These are phyloP conservation scores for Drosophila aldrichi DNA, from an alignment of 2,888 invertebrate genomes.

Conservation along the genomic window DNA sequence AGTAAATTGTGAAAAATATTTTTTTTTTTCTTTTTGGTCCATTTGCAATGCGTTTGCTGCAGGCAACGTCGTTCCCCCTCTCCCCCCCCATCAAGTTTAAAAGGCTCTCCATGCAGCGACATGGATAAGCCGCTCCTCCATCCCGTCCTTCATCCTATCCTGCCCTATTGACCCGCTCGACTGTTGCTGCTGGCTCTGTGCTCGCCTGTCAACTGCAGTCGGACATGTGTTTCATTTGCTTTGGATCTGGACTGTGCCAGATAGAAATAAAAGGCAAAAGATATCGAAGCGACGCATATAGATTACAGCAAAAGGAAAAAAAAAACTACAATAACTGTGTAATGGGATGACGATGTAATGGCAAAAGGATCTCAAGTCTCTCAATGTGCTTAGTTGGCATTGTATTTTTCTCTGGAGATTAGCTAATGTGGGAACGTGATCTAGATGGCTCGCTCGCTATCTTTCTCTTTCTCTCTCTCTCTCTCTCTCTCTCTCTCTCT, in stretches of 20 bases:
- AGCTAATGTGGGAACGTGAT: not conserved
- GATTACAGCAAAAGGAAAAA: not conserved
- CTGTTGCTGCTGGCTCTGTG: slow-evolving; percentile 7
- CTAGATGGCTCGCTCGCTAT: no score
- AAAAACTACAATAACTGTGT: not conserved
- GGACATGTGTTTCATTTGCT: slow-evolving; percentile 61
- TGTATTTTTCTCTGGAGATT: not conserved
- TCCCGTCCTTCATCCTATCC: slow-evolving; percentile 7
- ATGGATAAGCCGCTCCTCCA: slow-evolving; percentile 24
- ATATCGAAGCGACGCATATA: not conserved
- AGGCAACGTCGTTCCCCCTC: slow-evolving; percentile 29
- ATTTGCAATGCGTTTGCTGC: slow-evolving; percentile 55
- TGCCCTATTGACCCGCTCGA: slow-evolving; percentile 41
- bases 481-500: no score
- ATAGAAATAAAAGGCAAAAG: not conserved
- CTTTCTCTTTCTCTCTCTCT: no score
- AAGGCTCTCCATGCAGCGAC: slow-evolving; percentile 58
- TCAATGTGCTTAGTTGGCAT: not conserved
- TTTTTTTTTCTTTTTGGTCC: slow-evolving; percentile 14
- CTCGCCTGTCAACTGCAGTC: slow-evolving; percentile 20
- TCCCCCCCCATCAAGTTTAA: slow-evolving; percentile 29
- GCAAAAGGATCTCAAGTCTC: not conserved
- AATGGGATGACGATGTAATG: not conserved
- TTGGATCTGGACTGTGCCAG: slow-evolving; percentile 33
- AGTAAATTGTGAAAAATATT: slow-evolving; percentile 22